These are phyloP conservation scores for Spondyliosoma cantharus DNA, from an alignment of 2,797 vertebrate genomes.

Conservation along the genomic window DNA sequence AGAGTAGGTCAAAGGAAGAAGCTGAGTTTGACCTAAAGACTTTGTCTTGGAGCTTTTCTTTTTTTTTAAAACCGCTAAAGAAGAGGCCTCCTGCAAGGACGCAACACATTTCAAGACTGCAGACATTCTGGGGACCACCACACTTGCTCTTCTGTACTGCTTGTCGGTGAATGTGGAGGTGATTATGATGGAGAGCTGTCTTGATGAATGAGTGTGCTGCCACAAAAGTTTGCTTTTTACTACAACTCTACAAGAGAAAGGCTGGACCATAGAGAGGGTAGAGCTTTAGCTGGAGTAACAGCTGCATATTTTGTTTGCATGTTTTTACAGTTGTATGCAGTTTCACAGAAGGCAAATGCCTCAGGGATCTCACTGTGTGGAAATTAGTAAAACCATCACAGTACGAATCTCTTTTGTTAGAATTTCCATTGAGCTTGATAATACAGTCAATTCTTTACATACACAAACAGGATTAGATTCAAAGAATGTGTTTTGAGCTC, in stretches of 20 bases:
- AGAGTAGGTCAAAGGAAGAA: slow-evolving; percentile 62
- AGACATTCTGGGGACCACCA: slow-evolving; percentile 31
- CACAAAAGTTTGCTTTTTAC: slow-evolving; percentile 36
- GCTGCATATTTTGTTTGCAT: slow-evolving; percentile 52
- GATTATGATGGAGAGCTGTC: slow-evolving; percentile 57
- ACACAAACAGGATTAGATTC: slow-evolving; percentile 13
- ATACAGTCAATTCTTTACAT: not conserved
- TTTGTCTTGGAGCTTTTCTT: slow-evolving; percentile 28
- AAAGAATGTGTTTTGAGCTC: not conserved
- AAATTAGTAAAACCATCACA: slow-evolving; percentile 54
- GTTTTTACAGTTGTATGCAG: slow-evolving; percentile 29
- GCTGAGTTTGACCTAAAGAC: slow-evolving; percentile 54
- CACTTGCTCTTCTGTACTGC: slow-evolving; percentile 32
- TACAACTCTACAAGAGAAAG: slow-evolving; percentile 24
- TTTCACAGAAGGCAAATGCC: slow-evolving; percentile 28
- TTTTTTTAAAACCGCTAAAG: slow-evolving; percentile 14
- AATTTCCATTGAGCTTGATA: slow-evolving; percentile 23
- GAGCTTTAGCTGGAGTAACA: slow-evolving; percentile 28
- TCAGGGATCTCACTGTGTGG: slow-evolving; percentile 34
- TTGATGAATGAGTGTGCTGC: slow-evolving; percentile 41
- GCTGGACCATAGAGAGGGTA: slow-evolving; percentile 18
- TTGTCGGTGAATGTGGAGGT: slow-evolving; percentile 66
- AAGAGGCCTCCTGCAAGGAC: slow-evolving; percentile 43
- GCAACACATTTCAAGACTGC: slow-evolving; percentile 44
- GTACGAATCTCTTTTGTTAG: slow-evolving; percentile 21